Conservation (phyloP, 23 tunicate species). For the Pegea sp. region DNA sequence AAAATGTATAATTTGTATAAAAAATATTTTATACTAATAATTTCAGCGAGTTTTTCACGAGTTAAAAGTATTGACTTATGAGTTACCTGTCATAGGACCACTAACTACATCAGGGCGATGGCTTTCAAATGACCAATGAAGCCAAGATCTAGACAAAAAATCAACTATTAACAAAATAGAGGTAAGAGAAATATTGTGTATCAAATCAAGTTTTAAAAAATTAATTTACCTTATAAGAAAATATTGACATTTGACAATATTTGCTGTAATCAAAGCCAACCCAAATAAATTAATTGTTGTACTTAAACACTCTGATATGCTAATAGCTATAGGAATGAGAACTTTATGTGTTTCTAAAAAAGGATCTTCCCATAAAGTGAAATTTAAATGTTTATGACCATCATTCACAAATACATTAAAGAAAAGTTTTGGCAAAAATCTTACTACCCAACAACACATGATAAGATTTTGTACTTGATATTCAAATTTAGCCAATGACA, state of each 20-base stretch:
- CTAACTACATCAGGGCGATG: constrained; percentile 55
- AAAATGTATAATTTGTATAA: too few relatives aligned
- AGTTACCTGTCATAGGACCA: constrained; percentile 45
- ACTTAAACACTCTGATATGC: constrained; percentile 27
- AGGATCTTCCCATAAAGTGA: not conserved
- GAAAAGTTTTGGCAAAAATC: constrained; percentile 15
- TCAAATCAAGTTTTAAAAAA: constrained; percentile 1
- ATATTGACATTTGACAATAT: constrained; percentile 24
- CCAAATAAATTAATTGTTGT: constrained; percentile 55
- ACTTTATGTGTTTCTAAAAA: not conserved
- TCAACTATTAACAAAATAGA: not conserved
- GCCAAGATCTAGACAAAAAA: constrained; percentile 28
- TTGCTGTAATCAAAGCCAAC: constrained; percentile 25
- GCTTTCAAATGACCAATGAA: constrained; percentile 32
- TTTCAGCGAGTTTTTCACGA: not conserved
- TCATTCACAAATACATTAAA: constrained; percentile 7
- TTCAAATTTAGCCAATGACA: constrained; percentile 28
- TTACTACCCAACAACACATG: constrained; percentile 23
- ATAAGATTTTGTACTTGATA: constrained; percentile 26
- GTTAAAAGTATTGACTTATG: not conserved
- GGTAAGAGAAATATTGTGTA: not conserved
- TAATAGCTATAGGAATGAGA: not conserved
- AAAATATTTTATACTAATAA: too few relatives aligned
- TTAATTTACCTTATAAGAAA: constrained; percentile 21
- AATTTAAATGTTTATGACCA: constrained; percentile 1